Percentiles rank a stretch among this genome's conserved stretches.
phyloP scores from a whole-genome alignment of 1,140 invertebrate species.

The Drosophila fuyamai region DNA sequence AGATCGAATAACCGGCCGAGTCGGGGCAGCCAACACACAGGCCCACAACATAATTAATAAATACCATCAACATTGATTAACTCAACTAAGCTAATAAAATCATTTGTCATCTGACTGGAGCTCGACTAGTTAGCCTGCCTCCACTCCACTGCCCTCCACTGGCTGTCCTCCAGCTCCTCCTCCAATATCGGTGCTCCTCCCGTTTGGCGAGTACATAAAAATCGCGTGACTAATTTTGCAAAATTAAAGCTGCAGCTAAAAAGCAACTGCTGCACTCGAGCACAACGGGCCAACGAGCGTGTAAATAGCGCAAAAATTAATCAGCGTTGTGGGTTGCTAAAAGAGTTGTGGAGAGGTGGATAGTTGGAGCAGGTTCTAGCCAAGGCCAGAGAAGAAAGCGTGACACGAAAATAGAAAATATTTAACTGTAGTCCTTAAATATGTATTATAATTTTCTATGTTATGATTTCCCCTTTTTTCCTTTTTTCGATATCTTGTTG shows the following conservation, averaged over 20 bases:
- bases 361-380: slow-evolving; percentile 40
- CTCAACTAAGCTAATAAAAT: slow-evolving; percentile 84
- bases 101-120: slow-evolving; percentile 81
- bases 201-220: slow-evolving; percentile 73
- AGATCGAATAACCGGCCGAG: slow-evolving; percentile 68
- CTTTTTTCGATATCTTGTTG: too few relatives aligned
- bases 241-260: slow-evolving; percentile 75
- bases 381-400: slow-evolving; percentile 27
- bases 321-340: slow-evolving; percentile 47
- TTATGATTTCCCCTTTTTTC: too few relatives aligned
- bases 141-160: background rate
- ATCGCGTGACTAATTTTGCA: slow-evolving; percentile 81
- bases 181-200: slow-evolving; percentile 26
- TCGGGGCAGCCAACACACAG: slow-evolving; percentile 32
- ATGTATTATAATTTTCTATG: too few relatives aligned
- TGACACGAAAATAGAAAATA: slow-evolving; percentile 27
- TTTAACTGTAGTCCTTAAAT: background rate
- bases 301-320: slow-evolving; percentile 84
- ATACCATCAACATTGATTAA: slow-evolving; percentile 84
- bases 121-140: slow-evolving; percentile 69
- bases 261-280: slow-evolving; percentile 34
- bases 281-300: slow-evolving; percentile 73
- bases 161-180: slow-evolving; percentile 1
- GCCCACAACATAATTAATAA: slow-evolving; percentile 82
- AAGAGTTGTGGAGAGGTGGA: slow-evolving; percentile 11